Base-by-base conservation (phyloP, 2,797 vertebrate genomes). In the Acropternis orthonyx region DNA sequence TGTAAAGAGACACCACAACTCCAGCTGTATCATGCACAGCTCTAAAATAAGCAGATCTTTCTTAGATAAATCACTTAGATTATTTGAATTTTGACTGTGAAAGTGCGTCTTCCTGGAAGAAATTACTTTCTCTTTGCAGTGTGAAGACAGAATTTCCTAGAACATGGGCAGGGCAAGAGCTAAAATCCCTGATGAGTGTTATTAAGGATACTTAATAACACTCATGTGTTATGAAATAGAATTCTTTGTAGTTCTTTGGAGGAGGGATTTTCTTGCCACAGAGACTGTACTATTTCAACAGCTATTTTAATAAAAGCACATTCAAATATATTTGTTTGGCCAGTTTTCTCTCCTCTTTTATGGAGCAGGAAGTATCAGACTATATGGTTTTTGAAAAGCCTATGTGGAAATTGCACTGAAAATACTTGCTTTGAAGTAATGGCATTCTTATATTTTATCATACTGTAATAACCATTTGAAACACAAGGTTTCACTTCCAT, bases 211-310 rank as follows among this genome's bases (percentile, higher is more conserved):
- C 74, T n/a, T n/a, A n/a, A n/a, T n/a, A n/a, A n/a, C n/a, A n/a
- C n/a, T n/a, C n/a, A n/a, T n/a, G n/a, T 93, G 74, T 87, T 93
- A 94, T 55, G 89, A 94, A 89, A 91, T 91, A 9, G 28, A 90
- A 56, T 69, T 39, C 1, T 7, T 62, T 76, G 24, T 66, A 65
- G 56, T 20, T 85, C 67, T 92, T 92, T 65, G 68, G 65, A 83
- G 58, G 18, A 91, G 20, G 46, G 41, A 54, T 71, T 78, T 87
- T 93, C 56, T 67, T 89, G 58, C 49, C 30, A 65, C 18, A 65
- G 55, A 78, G 59, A 48, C n/a, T 88, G 49, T 56, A 34, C 12
- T 82, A 49, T 85, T 93, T 87, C 83, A 83, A 72, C n/a, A 88
- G 34, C 56, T 85, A 85, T 78, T 92, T 81, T 83, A 79, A 94